Evolutionary conservation across 2,888 invertebrate species (phyloP).

Genomic region (Lepetodrilus schrolli): DNA sequence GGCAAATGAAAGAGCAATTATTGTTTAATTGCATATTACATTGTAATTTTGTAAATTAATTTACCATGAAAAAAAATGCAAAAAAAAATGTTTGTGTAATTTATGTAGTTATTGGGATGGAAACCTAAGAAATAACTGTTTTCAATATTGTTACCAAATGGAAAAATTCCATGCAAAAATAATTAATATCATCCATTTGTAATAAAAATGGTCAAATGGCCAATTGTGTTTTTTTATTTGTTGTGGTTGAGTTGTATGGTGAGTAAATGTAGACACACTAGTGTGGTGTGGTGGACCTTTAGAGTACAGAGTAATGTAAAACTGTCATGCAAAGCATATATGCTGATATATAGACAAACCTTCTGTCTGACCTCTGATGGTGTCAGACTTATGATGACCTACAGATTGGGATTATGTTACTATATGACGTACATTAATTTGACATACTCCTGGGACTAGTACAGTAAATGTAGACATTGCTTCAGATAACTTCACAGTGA

Average conservation of each 20-base stretch:
- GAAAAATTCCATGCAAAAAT: slow-evolving; percentile 25
- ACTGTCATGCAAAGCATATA: too few relatives aligned
- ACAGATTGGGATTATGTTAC: background rate
- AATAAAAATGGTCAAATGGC: slow-evolving; percentile 29
- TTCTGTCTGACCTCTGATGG: background rate
- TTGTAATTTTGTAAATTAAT: slow-evolving; percentile 11
- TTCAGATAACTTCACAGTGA: too few relatives aligned
- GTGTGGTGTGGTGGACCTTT: too few relatives aligned
- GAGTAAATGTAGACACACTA: too few relatives aligned
- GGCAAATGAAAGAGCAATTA: slow-evolving; percentile 4
- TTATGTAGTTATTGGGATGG: slow-evolving; percentile 26
- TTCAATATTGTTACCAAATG: slow-evolving; percentile 28
- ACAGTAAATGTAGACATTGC: too few relatives aligned
- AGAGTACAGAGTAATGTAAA: too few relatives aligned
- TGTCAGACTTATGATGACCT: background rate
- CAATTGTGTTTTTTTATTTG: background rate
- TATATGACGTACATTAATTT: too few relatives aligned
- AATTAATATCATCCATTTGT: slow-evolving; percentile 29
- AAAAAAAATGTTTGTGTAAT: slow-evolving; percentile 5
- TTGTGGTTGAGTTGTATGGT: too few relatives aligned
- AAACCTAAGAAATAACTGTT: slow-evolving; percentile 21
- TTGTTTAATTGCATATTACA: slow-evolving; percentile 25
- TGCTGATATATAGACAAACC: too few relatives aligned
- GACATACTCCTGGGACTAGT: too few relatives aligned
- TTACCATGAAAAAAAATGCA: background rate